phyloP scores from a whole-genome alignment of 2,797 vertebrate genomes.

The Spondyliosoma cantharus region DNA sequence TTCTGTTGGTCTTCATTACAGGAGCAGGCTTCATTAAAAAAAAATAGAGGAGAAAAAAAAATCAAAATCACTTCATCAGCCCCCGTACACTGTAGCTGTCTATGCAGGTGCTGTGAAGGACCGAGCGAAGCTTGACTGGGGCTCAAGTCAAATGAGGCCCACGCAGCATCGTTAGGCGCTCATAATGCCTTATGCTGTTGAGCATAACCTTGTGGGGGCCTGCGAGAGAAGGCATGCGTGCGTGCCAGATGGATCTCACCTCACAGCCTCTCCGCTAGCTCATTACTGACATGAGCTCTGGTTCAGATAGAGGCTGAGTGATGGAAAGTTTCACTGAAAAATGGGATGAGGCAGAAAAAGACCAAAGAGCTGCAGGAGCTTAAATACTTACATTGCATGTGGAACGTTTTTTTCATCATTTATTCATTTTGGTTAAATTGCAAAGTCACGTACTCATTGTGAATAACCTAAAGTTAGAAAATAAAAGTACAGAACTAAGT shows the following conservation, averaged over 20 bases:
- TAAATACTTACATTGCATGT: slow-evolving; percentile 9
- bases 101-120: slow-evolving; percentile 59
- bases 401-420: slow-evolving; percentile 22
- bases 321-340: slow-evolving; percentile 68
- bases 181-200: slow-evolving; percentile 76
- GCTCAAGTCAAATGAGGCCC: slow-evolving; percentile 82
- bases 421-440: neutral
- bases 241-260: slow-evolving; percentile 82
- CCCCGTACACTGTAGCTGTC: slow-evolving; percentile 48
- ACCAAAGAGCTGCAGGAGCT: slow-evolving; percentile 44
- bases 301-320: slow-evolving; percentile 71
- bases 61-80: slow-evolving; percentile 62
- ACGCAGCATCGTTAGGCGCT: slow-evolving; percentile 84
- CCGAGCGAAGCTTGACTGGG: slow-evolving; percentile 59
- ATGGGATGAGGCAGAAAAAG: slow-evolving; percentile 52
- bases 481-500: neutral
- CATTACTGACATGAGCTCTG: slow-evolving; percentile 82
- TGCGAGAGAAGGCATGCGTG: slow-evolving; percentile 59
- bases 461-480: neutral
- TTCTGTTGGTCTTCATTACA: slow-evolving; percentile 79
- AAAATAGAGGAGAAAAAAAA: neutral
- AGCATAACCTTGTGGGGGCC: slow-evolving; percentile 83
- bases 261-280: slow-evolving; percentile 78
- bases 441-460: neutral
- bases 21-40: slow-evolving; percentile 71